Evolutionary conservation across 2,113 vertebrate species (phyloP).

Genomic region (Tichodroma muraria): DNA sequence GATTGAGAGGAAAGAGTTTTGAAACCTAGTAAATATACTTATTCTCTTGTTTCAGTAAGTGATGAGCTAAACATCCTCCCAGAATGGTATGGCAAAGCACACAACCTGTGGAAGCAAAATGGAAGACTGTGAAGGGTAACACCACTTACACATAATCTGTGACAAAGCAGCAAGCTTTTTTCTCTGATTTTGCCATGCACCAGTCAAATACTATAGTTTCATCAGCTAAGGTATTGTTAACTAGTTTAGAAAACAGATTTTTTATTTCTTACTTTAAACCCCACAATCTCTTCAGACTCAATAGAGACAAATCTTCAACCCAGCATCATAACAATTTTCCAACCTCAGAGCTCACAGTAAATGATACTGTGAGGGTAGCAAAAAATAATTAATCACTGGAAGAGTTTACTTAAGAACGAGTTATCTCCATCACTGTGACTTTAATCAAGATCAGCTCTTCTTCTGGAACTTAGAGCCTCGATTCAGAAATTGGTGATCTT

Average conservation of each 20-base stretch:
- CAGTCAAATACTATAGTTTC: background rate
- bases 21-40: background rate
- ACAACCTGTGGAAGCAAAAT: background rate
- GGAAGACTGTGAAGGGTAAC: background rate
- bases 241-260: background rate
- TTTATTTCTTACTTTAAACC: background rate
- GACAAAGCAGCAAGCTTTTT: fast-evolving
- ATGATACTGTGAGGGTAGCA: background rate
- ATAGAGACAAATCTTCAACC: background rate
- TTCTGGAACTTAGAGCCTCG: fast-evolving
- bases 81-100: fast-evolving
- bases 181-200: background rate
- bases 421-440: background rate
- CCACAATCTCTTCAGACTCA: background rate
- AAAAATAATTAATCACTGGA: background rate
- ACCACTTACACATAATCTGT: fast-evolving
- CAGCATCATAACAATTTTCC: background rate
- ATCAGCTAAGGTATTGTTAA: background rate
- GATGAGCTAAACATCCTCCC: background rate
- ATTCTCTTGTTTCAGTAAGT: background rate
- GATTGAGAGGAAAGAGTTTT: background rate
- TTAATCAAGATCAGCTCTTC: background rate
- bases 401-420: background rate
- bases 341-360: background rate
- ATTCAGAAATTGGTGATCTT: background rate